Base-by-base conservation (phyloP, 2,888 invertebrate species). In the Apomyelois bistriatella region DNA sequence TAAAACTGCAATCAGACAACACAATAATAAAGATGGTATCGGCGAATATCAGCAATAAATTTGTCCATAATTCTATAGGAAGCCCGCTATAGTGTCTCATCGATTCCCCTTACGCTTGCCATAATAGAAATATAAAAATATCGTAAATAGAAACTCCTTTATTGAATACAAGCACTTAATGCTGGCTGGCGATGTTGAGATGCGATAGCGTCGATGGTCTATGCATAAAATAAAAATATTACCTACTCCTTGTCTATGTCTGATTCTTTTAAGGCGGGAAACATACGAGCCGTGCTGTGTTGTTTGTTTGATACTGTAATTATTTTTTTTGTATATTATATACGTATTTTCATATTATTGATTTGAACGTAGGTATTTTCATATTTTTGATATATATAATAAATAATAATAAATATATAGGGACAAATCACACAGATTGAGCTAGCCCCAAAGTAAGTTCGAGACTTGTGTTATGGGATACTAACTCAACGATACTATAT, bases 81-180 rank as follows among this genome's bases (percentile, higher is more conserved):
- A 70, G 65, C 64, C 60, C 57, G 52, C 49, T 43, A 53, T 42
- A 17, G 41, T 56, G 52, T 49, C 54, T 58, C 70, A 76, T 77
- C 77, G 74, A 74, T 75, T 79, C 74, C 76, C 79, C 73, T n/a
- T 74, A 70, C 72, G 64, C 64, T 59, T 59, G 58, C 61, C 58
- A 72, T 85, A 83, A 88, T 86, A 83, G 87, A 85, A 84, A 83
- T 72, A 85, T 81, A 81, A 82, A 82, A 74, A 72, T 72, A 76
- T 76, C 64, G 68, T 70, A 69, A 73, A 79, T 79, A 70, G 65
- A 68, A 73, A 73, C 61, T 67, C 66, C 66, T 78, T 80, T 81
- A 87, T 87, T 87, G 82, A 86, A 86, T 83, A 79, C 71, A 72
- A 73, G 62, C 69, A 72, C 73, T 79, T 75, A 78, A 76, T 78